Percentiles rank a stretch among this genome's conserved stretches.
Conservation (phyloP, 1,140 invertebrate genomes). For the Papilio xuthus region DNA sequence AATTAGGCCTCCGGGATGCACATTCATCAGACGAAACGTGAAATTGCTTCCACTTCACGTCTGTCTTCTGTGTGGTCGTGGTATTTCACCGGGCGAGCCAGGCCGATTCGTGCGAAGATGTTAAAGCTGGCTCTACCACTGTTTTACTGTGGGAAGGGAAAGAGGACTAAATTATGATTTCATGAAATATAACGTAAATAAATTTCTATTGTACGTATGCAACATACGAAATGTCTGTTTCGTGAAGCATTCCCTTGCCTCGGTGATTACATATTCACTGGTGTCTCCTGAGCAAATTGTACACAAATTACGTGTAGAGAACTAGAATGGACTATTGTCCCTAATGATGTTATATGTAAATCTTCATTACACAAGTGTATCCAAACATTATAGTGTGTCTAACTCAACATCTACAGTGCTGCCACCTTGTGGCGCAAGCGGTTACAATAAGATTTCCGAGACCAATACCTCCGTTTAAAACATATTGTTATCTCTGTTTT, state of each 20-base stretch:
- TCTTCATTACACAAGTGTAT: neutral
- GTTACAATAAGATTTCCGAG: no score
- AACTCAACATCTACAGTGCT: neutral
- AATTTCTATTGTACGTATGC: neutral
- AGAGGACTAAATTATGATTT: no score
- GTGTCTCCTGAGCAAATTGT: conserved; percentile 1
- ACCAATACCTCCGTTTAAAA: no score
- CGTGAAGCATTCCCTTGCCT: neutral
- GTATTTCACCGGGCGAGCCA: no score
- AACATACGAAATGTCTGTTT: neutral
- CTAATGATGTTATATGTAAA: conserved; percentile 10
- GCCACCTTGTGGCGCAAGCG: neutral
- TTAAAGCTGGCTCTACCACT: no score
- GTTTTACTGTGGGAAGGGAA: no score
- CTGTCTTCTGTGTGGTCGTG: no score
- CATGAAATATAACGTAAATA: neutral
- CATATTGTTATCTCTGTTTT: no score
- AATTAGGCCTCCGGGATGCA: no score
- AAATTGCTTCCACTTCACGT: no score
- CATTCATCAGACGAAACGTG: no score
- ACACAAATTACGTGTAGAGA: conserved; percentile 1
- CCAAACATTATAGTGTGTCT: neutral
- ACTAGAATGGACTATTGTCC: conserved; percentile 12
- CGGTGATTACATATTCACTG: conserved; percentile 1
- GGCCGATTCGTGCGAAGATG: no score